Conservation (phyloP, 2,888 invertebrate genomes). For the Schizaphis graminum region DNA sequence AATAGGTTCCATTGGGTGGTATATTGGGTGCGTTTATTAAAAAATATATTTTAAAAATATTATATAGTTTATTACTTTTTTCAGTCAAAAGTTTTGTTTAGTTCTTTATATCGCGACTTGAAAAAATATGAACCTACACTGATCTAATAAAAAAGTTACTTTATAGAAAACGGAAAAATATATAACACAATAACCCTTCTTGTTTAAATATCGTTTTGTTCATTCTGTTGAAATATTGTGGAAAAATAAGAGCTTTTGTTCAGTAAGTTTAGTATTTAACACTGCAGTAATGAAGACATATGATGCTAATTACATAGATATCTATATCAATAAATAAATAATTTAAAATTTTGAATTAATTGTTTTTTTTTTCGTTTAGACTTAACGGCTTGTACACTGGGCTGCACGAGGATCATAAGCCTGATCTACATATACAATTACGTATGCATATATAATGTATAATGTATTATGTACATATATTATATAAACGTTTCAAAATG, state of each 20-base stretch:
- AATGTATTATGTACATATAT: not conserved
- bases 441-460: not conserved
- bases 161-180: not conserved
- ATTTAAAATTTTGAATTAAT: not conserved
- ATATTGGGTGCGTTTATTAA: not conserved
- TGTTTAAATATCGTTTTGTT: not conserved
- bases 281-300: not conserved
- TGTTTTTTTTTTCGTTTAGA: not conserved
- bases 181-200: not conserved
- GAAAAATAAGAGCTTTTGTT: not conserved
- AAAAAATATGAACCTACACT: not conserved
- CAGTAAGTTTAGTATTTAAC: not conserved
- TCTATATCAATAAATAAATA: not conserved
- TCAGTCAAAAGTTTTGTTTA: not conserved
- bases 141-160: not conserved
- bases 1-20: not conserved
- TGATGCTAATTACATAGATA: not conserved
- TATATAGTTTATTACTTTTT: not conserved
- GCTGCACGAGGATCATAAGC: not conserved
- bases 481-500: not conserved
- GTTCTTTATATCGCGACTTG: not conserved
- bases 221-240: not conserved
- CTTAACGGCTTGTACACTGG: not conserved
- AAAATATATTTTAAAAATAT: not conserved
- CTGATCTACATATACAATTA: not conserved